Evolutionary conservation across 2,888 invertebrate genomes (phyloP).

Genomic region (Pollenia labialis): DNA sequence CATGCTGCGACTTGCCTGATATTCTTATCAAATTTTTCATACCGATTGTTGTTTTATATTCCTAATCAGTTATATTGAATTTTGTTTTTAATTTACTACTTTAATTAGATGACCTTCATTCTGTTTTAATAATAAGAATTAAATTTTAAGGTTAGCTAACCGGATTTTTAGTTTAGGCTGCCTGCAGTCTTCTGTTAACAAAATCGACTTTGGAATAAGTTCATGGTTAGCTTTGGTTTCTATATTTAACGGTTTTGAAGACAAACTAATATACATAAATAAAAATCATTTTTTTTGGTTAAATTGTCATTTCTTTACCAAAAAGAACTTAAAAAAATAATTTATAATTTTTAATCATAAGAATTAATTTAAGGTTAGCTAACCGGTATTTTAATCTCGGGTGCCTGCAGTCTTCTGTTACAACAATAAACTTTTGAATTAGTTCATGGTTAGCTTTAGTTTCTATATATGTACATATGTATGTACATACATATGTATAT

Average conservation of each 20-base stretch:
- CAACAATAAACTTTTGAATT: too few species aligned
- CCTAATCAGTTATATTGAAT: slow-evolving; percentile 8
- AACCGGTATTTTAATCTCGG: too few species aligned
- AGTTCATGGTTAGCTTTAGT: too few species aligned
- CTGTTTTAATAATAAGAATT: too few species aligned
- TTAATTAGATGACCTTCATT: too few species aligned
- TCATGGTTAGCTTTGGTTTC: background rate
- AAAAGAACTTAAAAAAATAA: too few species aligned
- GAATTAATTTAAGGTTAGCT: too few species aligned
- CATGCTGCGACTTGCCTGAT: background rate
- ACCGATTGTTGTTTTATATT: background rate
- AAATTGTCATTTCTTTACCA: too few species aligned
- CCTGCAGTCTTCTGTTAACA: background rate
- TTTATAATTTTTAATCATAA: too few species aligned
- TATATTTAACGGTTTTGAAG: background rate
- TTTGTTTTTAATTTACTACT: background rate
- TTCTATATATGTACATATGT: too few species aligned
- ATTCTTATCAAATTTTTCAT: background rate
- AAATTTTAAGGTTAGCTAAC: background rate
- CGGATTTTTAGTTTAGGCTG: background rate
- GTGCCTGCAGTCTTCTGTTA: too few species aligned
- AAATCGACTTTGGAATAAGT: background rate
- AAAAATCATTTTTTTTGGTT: background rate
- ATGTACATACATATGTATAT: too few species aligned
- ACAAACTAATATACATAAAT: background rate